Evolutionary conservation across 1,140 invertebrate species (phyloP), one percentile per base, ranked within the genome.

Genomic region (Sarcophaga bullata): DNA sequence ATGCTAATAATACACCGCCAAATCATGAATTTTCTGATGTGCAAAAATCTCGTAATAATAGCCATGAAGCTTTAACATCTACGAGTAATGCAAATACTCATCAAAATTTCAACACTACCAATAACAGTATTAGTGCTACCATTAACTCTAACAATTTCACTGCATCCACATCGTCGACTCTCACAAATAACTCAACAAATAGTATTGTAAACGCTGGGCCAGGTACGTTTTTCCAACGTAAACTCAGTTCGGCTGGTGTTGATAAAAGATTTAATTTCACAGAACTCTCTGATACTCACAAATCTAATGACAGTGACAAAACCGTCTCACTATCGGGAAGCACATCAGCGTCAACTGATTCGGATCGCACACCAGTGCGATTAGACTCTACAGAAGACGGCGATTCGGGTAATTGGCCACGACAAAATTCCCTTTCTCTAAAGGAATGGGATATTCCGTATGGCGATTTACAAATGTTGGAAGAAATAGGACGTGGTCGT

Each of bases 371-470:
- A 72, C 93, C 95, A 1, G 93, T 95, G 50, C 92, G 96, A 75
- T 93, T 96, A 7, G 96, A 98, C 91, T 97, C 96, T 62, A 95
- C 96, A 84, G 97, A 98, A 89, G 95, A 95, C 87, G 96, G 91
- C 47, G 92, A 92, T 49, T 93, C 92, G 47, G 91, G 90, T 85
- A 89, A 93, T 86, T 97, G 96, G 95, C 96, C 96, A 78, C 89
- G 97, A 83, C 97, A 98, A 90, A 98, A 98, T 91, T 97, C 96
- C 85, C 91, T 98, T 84, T 98, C 97, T 7, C 94, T 98, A 91
- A 94, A 97, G 88, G 98, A 99, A 90, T 99, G 98, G 98, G 97
- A 99, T 91, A 99, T 99, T 91, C 97, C 98, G 73, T 98, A 94
- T 91, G 96, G 98, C 87, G 97, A 99, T 91, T 90, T 99, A 75